Conservation (phyloP, 2,797 vertebrate genomes). For the Pangasius djambal region DNA sequence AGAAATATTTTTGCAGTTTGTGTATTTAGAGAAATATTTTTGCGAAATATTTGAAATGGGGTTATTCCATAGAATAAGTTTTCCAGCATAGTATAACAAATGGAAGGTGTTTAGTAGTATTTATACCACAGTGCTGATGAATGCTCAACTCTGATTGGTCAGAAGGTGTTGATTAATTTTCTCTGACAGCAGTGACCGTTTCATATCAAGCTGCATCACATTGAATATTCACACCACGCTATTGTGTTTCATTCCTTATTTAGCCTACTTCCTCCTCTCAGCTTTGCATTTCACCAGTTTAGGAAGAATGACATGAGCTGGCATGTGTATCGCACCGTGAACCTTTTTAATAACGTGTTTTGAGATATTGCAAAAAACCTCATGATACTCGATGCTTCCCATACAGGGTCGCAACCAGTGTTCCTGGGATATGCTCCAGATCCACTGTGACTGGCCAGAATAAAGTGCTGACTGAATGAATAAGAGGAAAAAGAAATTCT, state of each 20-base stretch:
- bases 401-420: background rate
- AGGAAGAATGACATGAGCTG: background rate
- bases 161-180: background rate
- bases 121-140: background rate
- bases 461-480: background rate
- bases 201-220: background rate
- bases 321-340: background rate
- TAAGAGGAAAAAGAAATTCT: too few species aligned
- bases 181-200: background rate
- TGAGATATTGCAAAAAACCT: background rate
- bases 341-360: background rate
- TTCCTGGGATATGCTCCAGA: background rate
- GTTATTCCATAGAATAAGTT: background rate
- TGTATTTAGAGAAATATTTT: background rate
- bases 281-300: background rate
- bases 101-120: background rate
- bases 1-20: background rate
- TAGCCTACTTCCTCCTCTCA: background rate
- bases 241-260: background rate
- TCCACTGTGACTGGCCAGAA: background rate
- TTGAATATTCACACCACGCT: background rate
- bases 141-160: background rate
- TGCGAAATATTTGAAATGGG: background rate
- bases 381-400: background rate
- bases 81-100: background rate